Conservation (phyloP, 2,888 invertebrate genomes). For the Unio delphinus region DNA sequence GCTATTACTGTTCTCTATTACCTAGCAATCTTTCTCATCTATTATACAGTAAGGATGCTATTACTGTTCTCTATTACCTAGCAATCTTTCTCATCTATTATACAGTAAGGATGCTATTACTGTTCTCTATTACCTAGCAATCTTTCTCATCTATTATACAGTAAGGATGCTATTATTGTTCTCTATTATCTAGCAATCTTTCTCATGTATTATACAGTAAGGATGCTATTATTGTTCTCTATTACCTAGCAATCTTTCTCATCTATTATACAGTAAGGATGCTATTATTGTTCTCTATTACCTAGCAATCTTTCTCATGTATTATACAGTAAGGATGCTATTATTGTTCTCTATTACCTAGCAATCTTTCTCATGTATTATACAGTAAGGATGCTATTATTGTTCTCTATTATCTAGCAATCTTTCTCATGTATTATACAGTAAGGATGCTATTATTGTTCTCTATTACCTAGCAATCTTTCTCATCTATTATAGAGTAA, state of each 20-base stretch:
- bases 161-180: too few species aligned
- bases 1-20: constrained; percentile 63
- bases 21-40: constrained; percentile 91
- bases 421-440: too few species aligned
- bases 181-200: too few species aligned
- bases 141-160: constrained; percentile 78
- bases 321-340: too few species aligned
- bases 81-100: constrained; percentile 81
- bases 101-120: background rate
- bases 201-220: too few species aligned
- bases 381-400: too few species aligned
- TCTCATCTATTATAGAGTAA: constrained; percentile 76
- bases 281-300: constrained; percentile 63
- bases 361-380: constrained; percentile 82
- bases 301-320: constrained; percentile 86
- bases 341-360: constrained; percentile 75
- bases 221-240: background rate
- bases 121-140: constrained; percentile 79
- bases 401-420: too few species aligned
- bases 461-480: constrained; percentile 85
- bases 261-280: constrained; percentile 73
- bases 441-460: background rate
- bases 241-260: constrained; percentile 88
- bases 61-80: constrained; percentile 75
- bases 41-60: too few species aligned